Evolutionary conservation across 2,888 invertebrate genomes (phyloP).

Genomic region (Saturnia japonica): DNA sequence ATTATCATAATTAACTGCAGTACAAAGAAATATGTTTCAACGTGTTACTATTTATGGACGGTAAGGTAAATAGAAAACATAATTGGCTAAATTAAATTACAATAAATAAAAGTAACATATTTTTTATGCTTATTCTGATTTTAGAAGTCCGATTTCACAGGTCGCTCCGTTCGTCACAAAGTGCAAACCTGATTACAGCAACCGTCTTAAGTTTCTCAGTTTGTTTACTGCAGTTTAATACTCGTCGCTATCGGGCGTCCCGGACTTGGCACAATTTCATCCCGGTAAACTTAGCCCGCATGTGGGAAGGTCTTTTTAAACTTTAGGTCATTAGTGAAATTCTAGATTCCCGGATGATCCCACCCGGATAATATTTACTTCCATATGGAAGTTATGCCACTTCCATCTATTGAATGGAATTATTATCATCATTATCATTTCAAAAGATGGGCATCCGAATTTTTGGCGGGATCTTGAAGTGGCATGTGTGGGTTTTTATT

Average conservation of each 20-base stretch:
- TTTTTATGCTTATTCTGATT: neutral
- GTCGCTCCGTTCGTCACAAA: neutral
- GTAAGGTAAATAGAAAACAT: too few species aligned
- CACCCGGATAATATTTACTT: neutral
- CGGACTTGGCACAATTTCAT: constrained; percentile 9
- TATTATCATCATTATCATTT: neutral
- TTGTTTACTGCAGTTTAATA: constrained; percentile 12
- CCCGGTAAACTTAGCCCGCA: constrained; percentile 9
- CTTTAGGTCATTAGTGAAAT: constrained; percentile 2
- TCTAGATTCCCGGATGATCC: neutral
- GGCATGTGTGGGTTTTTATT: too few species aligned
- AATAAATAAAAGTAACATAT: too few species aligned
- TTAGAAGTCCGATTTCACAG: neutral
- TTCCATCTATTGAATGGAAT: neutral
- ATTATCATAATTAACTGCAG: too few species aligned
- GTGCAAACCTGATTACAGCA: neutral
- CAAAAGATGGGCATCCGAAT: too few species aligned
- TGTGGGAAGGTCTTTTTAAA: neutral
- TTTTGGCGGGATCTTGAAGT: too few species aligned
- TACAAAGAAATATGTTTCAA: too few species aligned
- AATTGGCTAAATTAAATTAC: too few species aligned
- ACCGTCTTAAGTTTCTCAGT: constrained; percentile 7
- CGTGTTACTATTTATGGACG: too few species aligned
- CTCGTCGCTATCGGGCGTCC: neutral
- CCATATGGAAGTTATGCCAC: neutral